Percentiles rank a stretch among this genome's conserved stretches.
Evolutionary conservation across 1,140 invertebrate genomes (phyloP).

Genomic region (Venturia canescens): DNA sequence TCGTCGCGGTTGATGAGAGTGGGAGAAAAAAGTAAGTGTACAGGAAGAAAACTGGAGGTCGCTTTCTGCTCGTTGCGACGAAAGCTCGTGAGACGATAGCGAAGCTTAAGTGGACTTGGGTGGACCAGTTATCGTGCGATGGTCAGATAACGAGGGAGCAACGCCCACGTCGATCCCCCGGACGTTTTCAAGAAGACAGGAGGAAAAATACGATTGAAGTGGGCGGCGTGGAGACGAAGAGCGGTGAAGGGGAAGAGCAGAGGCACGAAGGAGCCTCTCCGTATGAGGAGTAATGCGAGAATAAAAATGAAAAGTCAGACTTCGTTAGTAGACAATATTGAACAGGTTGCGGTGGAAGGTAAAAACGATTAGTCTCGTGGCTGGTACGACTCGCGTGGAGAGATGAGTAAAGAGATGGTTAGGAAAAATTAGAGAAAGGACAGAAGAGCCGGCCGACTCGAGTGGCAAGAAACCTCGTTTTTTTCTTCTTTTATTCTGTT

Average conservation of each 20-base stretch:
- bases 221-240: constrained; percentile 3
- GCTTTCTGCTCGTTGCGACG: neutral
- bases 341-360: constrained; percentile 11
- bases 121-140: neutral
- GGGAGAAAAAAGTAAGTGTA: constrained; percentile 52
- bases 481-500: constrained; percentile 10
- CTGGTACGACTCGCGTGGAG: neutral
- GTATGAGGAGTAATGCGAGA: neutral
- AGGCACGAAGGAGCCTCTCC: neutral
- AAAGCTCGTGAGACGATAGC: neutral
- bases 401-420: constrained; percentile 19
- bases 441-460: neutral
- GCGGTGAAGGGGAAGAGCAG: neutral
- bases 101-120: neutral
- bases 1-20: constrained; percentile 60
- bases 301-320: constrained; percentile 52
- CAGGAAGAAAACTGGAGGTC: neutral
- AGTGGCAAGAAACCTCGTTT: neutral
- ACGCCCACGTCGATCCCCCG: constrained; percentile 22
- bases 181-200: constrained; percentile 9
- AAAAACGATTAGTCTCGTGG: constrained; percentile 32
- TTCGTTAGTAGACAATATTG: constrained; percentile 45
- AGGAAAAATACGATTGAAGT: constrained; percentile 11
- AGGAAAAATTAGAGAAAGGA: constrained; percentile 28
- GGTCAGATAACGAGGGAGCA: neutral